A percentile compares a stretch with the other conserved stretches of the same genome.
Evolutionary conservation across 2,888 invertebrate species (phyloP).

Genomic region (Acanthosepion lycidas): DNA sequence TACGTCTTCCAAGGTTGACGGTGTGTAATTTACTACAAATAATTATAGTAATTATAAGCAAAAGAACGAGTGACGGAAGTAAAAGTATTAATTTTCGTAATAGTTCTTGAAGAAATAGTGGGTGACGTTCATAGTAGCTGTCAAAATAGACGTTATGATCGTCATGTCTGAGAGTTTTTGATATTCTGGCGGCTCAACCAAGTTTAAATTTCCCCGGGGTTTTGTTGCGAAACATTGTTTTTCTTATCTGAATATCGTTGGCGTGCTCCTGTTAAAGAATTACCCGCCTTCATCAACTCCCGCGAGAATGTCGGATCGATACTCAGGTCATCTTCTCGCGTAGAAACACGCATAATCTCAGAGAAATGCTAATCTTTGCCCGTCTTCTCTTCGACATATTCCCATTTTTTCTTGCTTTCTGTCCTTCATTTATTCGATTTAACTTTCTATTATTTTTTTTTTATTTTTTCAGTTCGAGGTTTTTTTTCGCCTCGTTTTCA

Average conservation of each 20-base stretch:
- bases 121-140: not conserved
- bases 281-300: not conserved
- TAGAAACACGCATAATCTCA: not conserved
- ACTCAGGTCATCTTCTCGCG: not conserved
- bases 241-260: not conserved
- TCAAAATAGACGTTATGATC: not conserved
- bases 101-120: no score
- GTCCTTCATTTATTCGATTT: no score
- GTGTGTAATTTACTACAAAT: no score
- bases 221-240: not conserved
- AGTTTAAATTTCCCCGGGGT: slow-evolving; percentile 33
- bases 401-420: no score
- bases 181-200: slow-evolving; percentile 3
- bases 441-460: no score
- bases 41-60: no score
- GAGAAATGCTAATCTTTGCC: not conserved
- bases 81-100: no score
- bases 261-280: slow-evolving; percentile 4
- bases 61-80: no score
- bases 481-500: no score
- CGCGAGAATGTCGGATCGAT: not conserved
- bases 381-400: not conserved
- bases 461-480: no score
- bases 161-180: not conserved
- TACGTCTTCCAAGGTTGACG: no score